phyloP scores from a whole-genome alignment of 2,113 vertebrate species.

The Plestiodon gilberti region DNA sequence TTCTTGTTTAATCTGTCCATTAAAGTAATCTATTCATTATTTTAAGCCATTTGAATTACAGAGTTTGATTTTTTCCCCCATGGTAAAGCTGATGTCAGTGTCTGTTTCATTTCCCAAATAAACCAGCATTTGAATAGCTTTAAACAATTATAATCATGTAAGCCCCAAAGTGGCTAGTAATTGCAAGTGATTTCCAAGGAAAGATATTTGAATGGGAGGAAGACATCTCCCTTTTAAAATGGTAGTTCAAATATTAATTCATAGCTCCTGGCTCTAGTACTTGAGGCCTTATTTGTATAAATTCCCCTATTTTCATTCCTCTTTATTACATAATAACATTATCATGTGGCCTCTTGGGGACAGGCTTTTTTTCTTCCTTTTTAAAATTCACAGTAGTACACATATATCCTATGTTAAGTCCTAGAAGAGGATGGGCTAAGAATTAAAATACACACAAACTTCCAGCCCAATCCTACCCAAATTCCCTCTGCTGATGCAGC shows the following conservation, averaged over 20 bases:
- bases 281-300: not conserved
- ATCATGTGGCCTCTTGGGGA: not conserved
- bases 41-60: too few relatives aligned
- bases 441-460: not conserved
- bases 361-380: not conserved
- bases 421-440: not conserved
- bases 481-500: too few relatives aligned
- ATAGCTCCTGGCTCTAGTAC: slow-evolving; percentile 36
- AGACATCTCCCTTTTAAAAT: not conserved
- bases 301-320: slow-evolving; percentile 17
- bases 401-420: not conserved
- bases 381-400: not conserved
- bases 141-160: not conserved
- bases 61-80: too few relatives aligned
- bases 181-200: slow-evolving; percentile 32
- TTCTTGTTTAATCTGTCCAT: not conserved
- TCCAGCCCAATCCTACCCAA: not conserved
- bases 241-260: slow-evolving; percentile 55
- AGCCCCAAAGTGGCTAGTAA: not conserved
- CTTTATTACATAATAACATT: not conserved
- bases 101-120: not conserved
- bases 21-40: too few relatives aligned
- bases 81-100: not conserved
- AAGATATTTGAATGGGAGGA: not conserved
- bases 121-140: not conserved